Evolutionary conservation across 1,140 invertebrate genomes (phyloP).

Genomic region (Psix sp.): DNA sequence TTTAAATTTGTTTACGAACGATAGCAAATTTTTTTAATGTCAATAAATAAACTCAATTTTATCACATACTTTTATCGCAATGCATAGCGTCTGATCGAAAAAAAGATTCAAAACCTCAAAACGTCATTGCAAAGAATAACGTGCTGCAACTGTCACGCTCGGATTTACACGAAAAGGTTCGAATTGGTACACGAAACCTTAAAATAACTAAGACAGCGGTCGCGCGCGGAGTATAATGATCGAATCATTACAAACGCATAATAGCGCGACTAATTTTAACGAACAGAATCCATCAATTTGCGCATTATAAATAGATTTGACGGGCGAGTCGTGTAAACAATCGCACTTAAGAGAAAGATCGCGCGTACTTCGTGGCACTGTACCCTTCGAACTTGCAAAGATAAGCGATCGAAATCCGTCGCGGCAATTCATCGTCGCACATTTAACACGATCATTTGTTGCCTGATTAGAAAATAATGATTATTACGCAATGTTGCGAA

Average conservation of each 20-base stretch:
- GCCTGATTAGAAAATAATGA: too few relatives aligned
- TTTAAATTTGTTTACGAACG: too few relatives aligned
- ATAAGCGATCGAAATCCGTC: too few relatives aligned
- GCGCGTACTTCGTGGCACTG: background rate
- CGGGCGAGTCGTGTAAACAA: conserved; percentile 19
- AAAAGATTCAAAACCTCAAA: conserved; percentile 16
- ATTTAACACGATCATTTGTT: too few relatives aligned
- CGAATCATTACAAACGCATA: conserved; percentile 35
- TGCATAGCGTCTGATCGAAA: background rate
- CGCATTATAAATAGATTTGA: conserved; percentile 39
- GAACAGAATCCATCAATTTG: conserved; percentile 21
- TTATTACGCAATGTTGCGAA: too few relatives aligned
- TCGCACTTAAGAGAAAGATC: background rate
- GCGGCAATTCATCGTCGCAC: too few relatives aligned
- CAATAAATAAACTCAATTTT: too few relatives aligned
- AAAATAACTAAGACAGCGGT: conserved; percentile 23
- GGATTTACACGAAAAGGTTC: conserved; percentile 18
- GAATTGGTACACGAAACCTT: conserved; percentile 33
- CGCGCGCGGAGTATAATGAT: conserved; percentile 13
- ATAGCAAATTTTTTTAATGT: too few relatives aligned
- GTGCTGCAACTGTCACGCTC: conserved; percentile 16
- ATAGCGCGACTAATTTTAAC: conserved; percentile 21
- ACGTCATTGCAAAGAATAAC: conserved; percentile 18
- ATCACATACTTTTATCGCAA: too few relatives aligned
- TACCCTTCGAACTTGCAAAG: background rate